phyloP scores from a whole-genome alignment of 2,113 vertebrate species.

The Clarias magur region DNA sequence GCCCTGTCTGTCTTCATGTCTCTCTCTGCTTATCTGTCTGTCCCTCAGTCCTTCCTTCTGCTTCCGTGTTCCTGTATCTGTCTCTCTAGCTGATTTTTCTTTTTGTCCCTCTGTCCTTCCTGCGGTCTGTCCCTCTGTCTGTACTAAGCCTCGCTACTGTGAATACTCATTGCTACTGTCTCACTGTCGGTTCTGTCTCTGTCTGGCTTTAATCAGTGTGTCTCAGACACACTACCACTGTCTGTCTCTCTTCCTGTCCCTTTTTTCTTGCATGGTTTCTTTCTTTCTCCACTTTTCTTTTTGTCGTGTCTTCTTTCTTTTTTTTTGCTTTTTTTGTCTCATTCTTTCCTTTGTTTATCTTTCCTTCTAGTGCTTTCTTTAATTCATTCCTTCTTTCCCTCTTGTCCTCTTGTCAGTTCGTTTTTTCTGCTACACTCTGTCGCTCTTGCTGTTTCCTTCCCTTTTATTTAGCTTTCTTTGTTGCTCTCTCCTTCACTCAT shows the following conservation, averaged over 20 bases:
- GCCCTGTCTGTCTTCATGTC: background rate
- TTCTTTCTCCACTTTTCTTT: background rate
- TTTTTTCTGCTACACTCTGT: too few relatives aligned
- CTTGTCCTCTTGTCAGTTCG: too few relatives aligned
- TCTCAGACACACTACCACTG: background rate
- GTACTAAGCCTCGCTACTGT: too few relatives aligned
- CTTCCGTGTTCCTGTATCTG: background rate
- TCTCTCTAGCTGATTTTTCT: background rate
- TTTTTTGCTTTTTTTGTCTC: background rate
- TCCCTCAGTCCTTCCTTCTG: background rate
- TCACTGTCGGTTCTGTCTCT: too few relatives aligned
- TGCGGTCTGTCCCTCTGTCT: background rate
- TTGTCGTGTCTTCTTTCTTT: background rate
- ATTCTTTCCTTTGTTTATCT: background rate
- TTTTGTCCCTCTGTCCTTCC: background rate
- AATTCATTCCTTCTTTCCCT: background rate
- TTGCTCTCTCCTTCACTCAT: background rate
- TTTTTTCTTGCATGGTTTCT: background rate
- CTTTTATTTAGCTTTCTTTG: background rate
- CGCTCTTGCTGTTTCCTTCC: background rate
- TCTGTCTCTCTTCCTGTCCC: background rate
- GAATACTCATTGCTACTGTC: too few relatives aligned
- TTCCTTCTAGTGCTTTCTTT: background rate
- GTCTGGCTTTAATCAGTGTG: too few relatives aligned
- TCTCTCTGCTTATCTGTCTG: background rate